A percentile compares a stretch with the other conserved stretches of the same genome.
Conservation (phyloP, 2,113 vertebrate species). For the Gopherus flavomarginatus region DNA sequence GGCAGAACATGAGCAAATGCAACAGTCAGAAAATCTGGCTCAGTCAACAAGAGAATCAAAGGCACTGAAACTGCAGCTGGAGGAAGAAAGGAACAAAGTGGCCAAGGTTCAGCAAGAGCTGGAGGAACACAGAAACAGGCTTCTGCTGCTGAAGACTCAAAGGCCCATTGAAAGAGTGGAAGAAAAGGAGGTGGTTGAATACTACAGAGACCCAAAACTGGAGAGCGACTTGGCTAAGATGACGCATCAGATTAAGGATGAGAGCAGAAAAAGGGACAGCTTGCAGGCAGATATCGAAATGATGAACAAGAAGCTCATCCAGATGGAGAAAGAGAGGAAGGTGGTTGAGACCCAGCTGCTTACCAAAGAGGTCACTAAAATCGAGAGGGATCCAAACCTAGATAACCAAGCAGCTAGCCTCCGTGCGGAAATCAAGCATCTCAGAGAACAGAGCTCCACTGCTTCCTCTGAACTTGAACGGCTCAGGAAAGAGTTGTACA, state of each 20-base stretch:
- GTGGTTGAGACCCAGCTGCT: constrained; percentile 83
- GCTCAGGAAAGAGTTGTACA: constrained; percentile 83
- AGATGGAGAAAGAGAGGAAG: constrained; percentile 81
- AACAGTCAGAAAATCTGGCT: constrained; percentile 77
- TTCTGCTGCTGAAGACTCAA: constrained; percentile 88
- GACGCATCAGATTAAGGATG: constrained; percentile 79
- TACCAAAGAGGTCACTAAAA: constrained; percentile 94
- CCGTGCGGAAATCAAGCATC: constrained; percentile 80
- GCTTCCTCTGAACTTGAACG: constrained; percentile 77
- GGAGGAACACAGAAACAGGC: constrained; percentile 80
- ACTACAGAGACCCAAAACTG: constrained; percentile 91
- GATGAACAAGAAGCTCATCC: constrained; percentile 77
- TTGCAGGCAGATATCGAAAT: constrained; percentile 83
- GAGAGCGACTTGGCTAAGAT: constrained; percentile 80
- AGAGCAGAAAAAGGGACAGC: constrained; percentile 75
- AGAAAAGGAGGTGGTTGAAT: constrained; percentile 92
- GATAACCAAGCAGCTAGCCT: constrained; percentile 85
- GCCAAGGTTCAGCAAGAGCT: constrained; percentile 78
- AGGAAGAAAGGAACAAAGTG: constrained; percentile 84
- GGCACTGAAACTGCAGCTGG: constrained; percentile 79
- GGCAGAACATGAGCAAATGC: constrained; percentile 66
- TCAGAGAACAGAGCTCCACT: constrained; percentile 78
- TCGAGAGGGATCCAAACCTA: constrained; percentile 90
- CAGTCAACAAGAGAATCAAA: constrained; percentile 69
- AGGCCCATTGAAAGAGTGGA: constrained; percentile 90